Base-by-base conservation (phyloP, 2,113 vertebrate species). In the Pterophyllum scalare region DNA sequence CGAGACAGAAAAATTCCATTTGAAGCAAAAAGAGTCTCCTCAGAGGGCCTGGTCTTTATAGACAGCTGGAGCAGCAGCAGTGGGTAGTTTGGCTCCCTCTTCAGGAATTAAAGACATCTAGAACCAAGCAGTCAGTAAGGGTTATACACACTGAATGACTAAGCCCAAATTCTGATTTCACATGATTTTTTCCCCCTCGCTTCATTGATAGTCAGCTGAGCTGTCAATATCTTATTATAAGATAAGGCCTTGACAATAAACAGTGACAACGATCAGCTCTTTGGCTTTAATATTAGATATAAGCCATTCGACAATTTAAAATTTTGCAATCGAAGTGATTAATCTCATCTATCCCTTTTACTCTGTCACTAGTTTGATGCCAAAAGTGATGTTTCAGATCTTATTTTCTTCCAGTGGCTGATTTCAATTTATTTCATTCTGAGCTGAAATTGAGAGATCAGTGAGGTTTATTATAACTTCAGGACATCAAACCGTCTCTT, bases 1-100 rank as follows among this genome's bases (percentile, higher is more conserved):
- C 46, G 62, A 67, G 38, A 78, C 28, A 78, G 59, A 54, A 52
- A 65, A 61, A 9, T 14, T 59, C 2, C 0, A 3, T 7, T 33
- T 54, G 43, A 79, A 28, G 35, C n/a, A 59, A 28, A 79, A n/a
- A 35, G 13, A 20, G 2, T 56, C 57, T 78, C n/a, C 31, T 64
- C 2, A 35, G 17, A 76, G 28, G 38, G 57, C 74, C 19, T 74
- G 17, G 1, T 26, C 70, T 77, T n/a, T 28, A 15, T 0, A 22
- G 13, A 59, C 38, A 31, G 54, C 46, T 46, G 59, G 2, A 52
- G 58, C 46, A 74, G 58, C 80, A 26, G 12, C 83, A 79, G 2
- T 40, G 82, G 59, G 77, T 62, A 64, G 6, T 81, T 33, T 90
- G 89, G 89, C 87, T 79, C 92, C 91, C 88, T 91, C 92, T 90